Evolutionary conservation across 2,888 invertebrate species (phyloP), one percentile per base, ranked within the genome.

Genomic region (Operophtera brumata): DNA sequence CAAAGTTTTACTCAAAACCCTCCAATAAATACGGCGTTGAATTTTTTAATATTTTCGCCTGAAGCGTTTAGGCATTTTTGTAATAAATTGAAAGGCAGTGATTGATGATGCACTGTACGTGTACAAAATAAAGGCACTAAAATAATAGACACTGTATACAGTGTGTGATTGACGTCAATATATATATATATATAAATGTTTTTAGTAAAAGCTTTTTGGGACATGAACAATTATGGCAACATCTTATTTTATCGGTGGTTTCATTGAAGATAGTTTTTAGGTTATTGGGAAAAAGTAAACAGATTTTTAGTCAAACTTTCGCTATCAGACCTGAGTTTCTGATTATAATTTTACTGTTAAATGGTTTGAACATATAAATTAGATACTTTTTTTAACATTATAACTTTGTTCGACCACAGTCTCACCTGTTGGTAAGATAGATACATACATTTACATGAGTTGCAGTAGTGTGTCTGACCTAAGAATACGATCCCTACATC

Each of bases 81-180:
- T 77, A 72, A 79, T 80, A 80, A 76, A 82, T 82, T 80, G 79
- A 76, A 78, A 73, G 72, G 64, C 62, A 37, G 61, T 80, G 80
- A 82, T 82, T 80, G 80, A 82, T 81, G 75, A 67, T 59, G 64
- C 66, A 59, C n/a, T 57, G 37, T 63, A 47, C 65, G 64, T 65
- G 64, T 58, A 64, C 64, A 67, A 64, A 66, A 68, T 72, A 71
- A 65, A 68, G 62, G 62, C 64, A 66, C 67, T 66, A 68, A 69
- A 71, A 71, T 67, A 62, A 68, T 66, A 61, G 52, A 66, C 64
- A 63, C 56, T 66, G 63, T 63, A 62, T 61, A 47, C 44, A 50
- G 39, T 48, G 45, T 66, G 65, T 65, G 65, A 70, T 63, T 68
- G 69, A 72, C 65, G 58, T 32, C 7, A 30, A 8, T 20, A 20